Evolutionary conservation across 2,113 vertebrate species (phyloP).

Genomic region (Anseranas semipalmata): DNA sequence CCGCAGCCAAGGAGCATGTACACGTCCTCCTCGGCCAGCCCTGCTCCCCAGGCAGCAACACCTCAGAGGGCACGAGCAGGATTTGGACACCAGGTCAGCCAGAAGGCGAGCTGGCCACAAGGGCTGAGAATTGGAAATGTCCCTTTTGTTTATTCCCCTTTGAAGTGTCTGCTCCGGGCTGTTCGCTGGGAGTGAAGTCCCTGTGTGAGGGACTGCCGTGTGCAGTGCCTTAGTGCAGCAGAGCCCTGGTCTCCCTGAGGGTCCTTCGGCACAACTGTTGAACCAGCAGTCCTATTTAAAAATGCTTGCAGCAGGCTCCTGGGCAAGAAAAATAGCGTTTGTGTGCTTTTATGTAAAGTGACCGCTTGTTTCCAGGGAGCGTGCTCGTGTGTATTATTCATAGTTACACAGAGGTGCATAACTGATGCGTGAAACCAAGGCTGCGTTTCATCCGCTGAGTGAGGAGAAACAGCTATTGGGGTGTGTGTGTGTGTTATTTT

Average conservation of each 20-base stretch:
- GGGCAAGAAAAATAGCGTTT: background rate
- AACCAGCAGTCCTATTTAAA: background rate
- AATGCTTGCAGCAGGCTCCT: background rate
- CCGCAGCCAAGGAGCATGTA: background rate
- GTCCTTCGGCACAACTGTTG: background rate
- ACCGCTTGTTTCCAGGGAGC: background rate
- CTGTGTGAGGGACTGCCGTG: background rate
- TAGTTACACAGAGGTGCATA: background rate
- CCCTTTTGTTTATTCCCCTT: background rate
- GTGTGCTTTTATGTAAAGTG: background rate
- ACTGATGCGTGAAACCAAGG: background rate
- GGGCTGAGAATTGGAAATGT: background rate
- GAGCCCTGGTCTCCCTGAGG: background rate
- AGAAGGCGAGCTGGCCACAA: background rate
- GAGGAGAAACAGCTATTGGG: background rate
- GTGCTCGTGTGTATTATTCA: background rate
- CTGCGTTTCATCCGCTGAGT: background rate
- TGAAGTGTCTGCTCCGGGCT: background rate
- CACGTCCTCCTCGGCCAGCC: background rate
- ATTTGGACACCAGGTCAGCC: background rate
- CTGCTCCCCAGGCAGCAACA: background rate
- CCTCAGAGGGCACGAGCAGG: background rate
- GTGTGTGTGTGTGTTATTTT: background rate
- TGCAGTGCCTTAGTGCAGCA: background rate
- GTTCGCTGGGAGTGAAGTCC: background rate